Conservation (phyloP, 2,113 vertebrate genomes). For the Tenrec ecaudatus region DNA sequence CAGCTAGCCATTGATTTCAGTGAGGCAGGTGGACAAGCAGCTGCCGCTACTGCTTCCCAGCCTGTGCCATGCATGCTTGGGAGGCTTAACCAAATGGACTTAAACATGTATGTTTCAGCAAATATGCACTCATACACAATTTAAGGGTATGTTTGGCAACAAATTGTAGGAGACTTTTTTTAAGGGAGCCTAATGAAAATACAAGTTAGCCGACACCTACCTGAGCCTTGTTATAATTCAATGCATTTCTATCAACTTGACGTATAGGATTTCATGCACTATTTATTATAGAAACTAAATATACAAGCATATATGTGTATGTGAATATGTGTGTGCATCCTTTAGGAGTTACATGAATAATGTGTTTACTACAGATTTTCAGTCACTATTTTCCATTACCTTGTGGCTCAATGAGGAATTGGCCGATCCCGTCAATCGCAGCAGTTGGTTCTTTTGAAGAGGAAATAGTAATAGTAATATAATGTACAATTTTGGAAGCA, state of each 20-base stretch:
- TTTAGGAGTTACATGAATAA: too few relatives aligned
- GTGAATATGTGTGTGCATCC: too few relatives aligned
- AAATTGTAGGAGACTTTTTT: background rate
- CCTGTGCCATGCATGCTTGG: rapidly evolving
- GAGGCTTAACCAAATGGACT: background rate
- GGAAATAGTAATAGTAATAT: too few relatives aligned
- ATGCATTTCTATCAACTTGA: background rate
- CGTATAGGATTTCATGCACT: background rate
- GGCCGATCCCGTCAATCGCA: too few relatives aligned
- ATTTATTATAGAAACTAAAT: background rate
- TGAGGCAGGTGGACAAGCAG: constrained; percentile 39
- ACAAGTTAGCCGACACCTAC: background rate
- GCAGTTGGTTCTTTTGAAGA: too few relatives aligned
- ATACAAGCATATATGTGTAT: too few relatives aligned
- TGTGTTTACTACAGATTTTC: too few relatives aligned
- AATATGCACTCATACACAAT: background rate
- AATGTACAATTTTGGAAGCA: too few relatives aligned
- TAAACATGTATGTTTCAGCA: background rate
- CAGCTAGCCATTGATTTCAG: background rate
- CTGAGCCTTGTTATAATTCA: background rate
- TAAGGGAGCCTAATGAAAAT: constrained; percentile 45
- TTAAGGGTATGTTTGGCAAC: background rate
- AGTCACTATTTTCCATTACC: too few relatives aligned
- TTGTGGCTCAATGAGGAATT: too few relatives aligned
- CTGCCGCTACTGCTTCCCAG: background rate